phyloP scores from a whole-genome alignment of 2,888 invertebrate species.

The Rutpela maculata region DNA sequence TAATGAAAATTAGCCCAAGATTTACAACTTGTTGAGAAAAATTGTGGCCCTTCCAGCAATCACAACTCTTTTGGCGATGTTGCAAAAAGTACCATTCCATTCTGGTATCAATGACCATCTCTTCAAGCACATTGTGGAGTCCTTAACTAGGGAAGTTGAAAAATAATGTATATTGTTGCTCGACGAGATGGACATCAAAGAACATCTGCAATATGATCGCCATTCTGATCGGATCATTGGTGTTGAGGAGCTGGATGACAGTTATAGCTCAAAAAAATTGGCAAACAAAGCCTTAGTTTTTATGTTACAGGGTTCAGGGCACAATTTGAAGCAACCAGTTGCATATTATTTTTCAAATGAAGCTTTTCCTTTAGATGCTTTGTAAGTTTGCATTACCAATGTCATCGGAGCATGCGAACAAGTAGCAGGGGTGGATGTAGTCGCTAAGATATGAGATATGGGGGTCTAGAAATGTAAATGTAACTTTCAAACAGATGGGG shows the following conservation, averaged over 20 bases:
- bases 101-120: constrained; percentile 49
- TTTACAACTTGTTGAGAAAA: no score
- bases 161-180: constrained; percentile 45
- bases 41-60: constrained; percentile 44
- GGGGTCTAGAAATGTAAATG: constrained; percentile 53
- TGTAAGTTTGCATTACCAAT: constrained; percentile 32
- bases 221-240: constrained; percentile 43
- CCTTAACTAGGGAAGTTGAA: constrained; percentile 36
- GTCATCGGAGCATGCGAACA: constrained; percentile 43
- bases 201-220: constrained; percentile 41
- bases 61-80: constrained; percentile 33
- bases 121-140: constrained; percentile 44
- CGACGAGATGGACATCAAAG: constrained; percentile 51
- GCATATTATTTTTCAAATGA: constrained; percentile 52
- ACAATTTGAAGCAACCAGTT: constrained; percentile 56
- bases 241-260: constrained; percentile 44
- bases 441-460: constrained; percentile 54
- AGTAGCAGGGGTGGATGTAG: constrained; percentile 45
- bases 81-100: constrained; percentile 49
- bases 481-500: constrained; percentile 39
- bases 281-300: constrained; percentile 53
- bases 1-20: background rate
- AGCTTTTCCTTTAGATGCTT: constrained; percentile 30
- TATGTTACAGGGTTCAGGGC: constrained; percentile 43
- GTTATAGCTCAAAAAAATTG: constrained; percentile 20